phyloP scores from a whole-genome alignment of 2,888 invertebrate species.

The Tetropium fuscum region DNA sequence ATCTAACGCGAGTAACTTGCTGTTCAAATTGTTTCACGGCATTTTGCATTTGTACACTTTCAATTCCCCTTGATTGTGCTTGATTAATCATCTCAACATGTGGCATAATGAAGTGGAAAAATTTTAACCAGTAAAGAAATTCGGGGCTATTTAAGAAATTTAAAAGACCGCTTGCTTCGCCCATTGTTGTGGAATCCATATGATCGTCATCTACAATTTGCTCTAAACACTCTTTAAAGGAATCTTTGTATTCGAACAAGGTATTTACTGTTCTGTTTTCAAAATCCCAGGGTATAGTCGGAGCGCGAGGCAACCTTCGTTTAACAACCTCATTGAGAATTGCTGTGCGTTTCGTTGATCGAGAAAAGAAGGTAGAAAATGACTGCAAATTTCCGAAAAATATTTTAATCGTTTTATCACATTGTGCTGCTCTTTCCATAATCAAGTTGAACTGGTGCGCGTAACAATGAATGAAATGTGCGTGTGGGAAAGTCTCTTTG shows the following conservation, averaged over 20 bases:
- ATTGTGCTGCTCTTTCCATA: slow-evolving; percentile 31
- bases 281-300: slow-evolving; percentile 44
- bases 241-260: background rate
- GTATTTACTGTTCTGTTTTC: slow-evolving; percentile 43
- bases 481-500: slow-evolving; percentile 25
- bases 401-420: slow-evolving; percentile 30
- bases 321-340: slow-evolving; percentile 37
- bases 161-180: slow-evolving; percentile 26
- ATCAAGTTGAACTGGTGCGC: slow-evolving; percentile 48
- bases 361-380: slow-evolving; percentile 1
- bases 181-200: slow-evolving; percentile 25
- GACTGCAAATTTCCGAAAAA: slow-evolving; percentile 43
- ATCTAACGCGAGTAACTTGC: no score
- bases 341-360: slow-evolving; percentile 24
- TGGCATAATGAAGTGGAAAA: background rate
- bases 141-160: no score
- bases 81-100: background rate
- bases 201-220: slow-evolving; percentile 33
- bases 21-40: no score
- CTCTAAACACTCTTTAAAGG: no score
- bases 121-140: slow-evolving; percentile 2
- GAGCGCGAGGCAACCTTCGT: slow-evolving; percentile 29
- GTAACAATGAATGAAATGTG: slow-evolving; percentile 44
- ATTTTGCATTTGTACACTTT: background rate
- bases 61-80: background rate